phyloP scores from a whole-genome alignment of 2,888 invertebrate species.

The Andrena trimmerana region DNA sequence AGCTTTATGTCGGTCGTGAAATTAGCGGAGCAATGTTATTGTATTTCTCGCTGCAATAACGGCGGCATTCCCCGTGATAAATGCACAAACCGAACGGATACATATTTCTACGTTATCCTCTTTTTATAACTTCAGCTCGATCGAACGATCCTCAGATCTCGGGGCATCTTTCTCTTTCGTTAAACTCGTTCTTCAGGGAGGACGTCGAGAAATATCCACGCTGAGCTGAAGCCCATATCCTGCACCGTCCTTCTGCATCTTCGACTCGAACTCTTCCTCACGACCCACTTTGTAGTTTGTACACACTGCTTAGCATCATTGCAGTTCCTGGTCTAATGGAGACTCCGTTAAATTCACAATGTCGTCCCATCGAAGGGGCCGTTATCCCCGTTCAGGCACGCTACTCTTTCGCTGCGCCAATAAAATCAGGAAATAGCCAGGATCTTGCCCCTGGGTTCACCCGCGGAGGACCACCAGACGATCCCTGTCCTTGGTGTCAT shows the following conservation, averaged over 20 bases:
- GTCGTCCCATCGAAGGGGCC: not conserved
- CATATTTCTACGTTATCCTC: slow-evolving; percentile 24
- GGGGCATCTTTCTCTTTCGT: no score
- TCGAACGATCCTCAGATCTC: not conserved
- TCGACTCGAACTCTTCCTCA: no score
- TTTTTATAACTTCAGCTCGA: slow-evolving; percentile 40
- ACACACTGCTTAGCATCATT: no score
- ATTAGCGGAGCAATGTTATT: slow-evolving; percentile 36
- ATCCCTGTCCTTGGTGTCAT: slow-evolving; percentile 39
- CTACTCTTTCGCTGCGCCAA: not conserved
- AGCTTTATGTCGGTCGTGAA: slow-evolving; percentile 34
- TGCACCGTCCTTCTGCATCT: no score
- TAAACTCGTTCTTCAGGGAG: no score
- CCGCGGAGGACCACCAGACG: slow-evolving; percentile 41
- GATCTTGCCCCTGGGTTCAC: not conserved
- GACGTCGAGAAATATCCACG: no score
- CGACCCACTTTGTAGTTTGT: no score
- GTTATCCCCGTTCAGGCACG: not conserved
- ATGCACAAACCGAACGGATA: not conserved
- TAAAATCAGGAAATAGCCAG: slow-evolving; percentile 28
- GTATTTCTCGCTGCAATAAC: slow-evolving; percentile 30
- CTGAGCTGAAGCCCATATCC: no score
- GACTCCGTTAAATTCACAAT: not conserved
- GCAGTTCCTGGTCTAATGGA: not conserved
- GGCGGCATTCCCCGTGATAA: not conserved